These are phyloP conservation scores for Agrochola lychnidis DNA, from an alignment of 2,888 invertebrate species.

Conservation along the genomic window DNA sequence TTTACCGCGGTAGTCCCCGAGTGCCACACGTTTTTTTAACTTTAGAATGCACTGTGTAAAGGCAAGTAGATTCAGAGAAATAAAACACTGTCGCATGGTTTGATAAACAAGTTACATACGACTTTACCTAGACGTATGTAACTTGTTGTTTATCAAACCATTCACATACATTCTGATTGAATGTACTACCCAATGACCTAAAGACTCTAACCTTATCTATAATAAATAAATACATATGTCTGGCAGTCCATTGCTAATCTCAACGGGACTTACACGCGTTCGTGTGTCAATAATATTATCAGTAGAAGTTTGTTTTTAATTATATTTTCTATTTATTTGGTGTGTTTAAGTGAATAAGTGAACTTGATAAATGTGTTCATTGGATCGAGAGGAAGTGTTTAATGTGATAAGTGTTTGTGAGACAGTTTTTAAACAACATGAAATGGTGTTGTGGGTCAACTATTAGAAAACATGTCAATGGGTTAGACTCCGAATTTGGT, in stretches of 20 bases:
- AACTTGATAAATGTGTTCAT: conserved; percentile 12
- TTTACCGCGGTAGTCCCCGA: no score
- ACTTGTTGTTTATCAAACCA: conserved; percentile 47
- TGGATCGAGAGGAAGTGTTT: conserved; percentile 15
- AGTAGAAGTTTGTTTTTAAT: conserved; percentile 17
- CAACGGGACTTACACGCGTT: conserved; percentile 48
- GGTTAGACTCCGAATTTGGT: conserved; percentile 48
- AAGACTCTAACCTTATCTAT: conserved; percentile 45
- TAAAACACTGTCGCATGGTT: background rate
- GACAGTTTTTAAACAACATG: conserved; percentile 34
- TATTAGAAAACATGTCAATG: conserved; percentile 35
- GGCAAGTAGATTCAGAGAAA: background rate
- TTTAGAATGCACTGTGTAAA: background rate
- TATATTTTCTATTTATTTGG: conserved; percentile 2
- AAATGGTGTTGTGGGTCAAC: conserved; percentile 50
- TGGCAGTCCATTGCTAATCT: conserved; percentile 57
- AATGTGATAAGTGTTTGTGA: conserved; percentile 12
- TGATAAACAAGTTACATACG: no score
- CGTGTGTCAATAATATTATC: conserved; percentile 33
- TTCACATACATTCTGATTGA: conserved; percentile 67
- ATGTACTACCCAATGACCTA: conserved; percentile 53
- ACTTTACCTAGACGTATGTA: background rate
- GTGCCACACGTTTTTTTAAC: no score
- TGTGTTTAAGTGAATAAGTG: conserved; percentile 5
- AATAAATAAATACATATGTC: conserved; percentile 30